Base-by-base conservation (phyloP, 2,888 invertebrate genomes). In the Drosophila neonasuta region DNA sequence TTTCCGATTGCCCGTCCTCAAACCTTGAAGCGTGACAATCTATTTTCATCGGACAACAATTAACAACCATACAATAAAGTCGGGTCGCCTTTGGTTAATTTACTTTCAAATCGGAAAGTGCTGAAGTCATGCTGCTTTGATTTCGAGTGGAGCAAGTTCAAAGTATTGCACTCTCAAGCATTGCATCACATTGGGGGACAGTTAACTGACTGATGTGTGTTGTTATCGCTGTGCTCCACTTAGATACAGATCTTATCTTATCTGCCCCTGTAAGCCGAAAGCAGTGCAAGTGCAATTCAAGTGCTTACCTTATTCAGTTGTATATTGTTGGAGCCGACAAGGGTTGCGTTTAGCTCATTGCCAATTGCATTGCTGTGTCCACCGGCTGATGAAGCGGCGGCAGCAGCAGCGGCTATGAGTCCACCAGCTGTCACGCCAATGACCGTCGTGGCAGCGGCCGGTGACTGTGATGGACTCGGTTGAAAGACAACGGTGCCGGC, bases 391-490 rank as follows among this genome's bases (percentile, higher is more conserved):
- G 65, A 36, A 8, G 74, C 51, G 51, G 73, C 71, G 36, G 66
- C 75, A 29, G 71, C 68, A 63, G 80, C 76, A 52, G 87, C 64
- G 71, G 87, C 77, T 74, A 88, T 85, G 29, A 88, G 80, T 56
- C 88, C 88, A 63, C 88, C 88, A 77, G 89, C 80, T 77, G 88
- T 88, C 77, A 90, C 89, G 85, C 90, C 91, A 79, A 91, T 89
- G 78, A 91, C 89, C 69, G 90, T 90, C 58, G 91, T 90, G 56
- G 90, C 89, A 71, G 90, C 90, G 68, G 90, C 90, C 71, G 91
- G 91, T 70, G 91, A 91, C 81, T 91, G 91, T 58, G 91, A 91
- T 63, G 91, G 91, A 84, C 91, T 91, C 74, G 91, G 91, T 68
- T 91, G 90, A 76, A 90, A 91, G 59, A 91, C 90, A 78, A 91